phyloP scores from a whole-genome alignment of 1,140 invertebrate species.

The Drosophila triauraria region DNA sequence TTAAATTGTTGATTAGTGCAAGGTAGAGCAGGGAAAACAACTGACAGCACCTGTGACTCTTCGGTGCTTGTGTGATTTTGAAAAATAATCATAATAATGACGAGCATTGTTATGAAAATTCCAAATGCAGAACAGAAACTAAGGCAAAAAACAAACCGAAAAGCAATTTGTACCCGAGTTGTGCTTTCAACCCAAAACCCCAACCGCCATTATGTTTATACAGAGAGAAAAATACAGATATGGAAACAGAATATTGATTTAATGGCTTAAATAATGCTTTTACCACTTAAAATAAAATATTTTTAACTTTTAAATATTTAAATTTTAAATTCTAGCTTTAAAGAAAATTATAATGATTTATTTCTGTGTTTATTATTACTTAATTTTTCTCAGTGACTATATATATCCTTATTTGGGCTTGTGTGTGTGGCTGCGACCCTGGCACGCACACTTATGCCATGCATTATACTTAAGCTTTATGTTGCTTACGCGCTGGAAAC shows the following conservation, averaged over 20 bases:
- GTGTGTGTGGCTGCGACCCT: constrained; percentile 40
- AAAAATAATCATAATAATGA: constrained; percentile 83
- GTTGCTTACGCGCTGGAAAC: constrained; percentile 64
- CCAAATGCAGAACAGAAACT: constrained; percentile 57
- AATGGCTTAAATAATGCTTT: no score
- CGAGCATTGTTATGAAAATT: constrained; percentile 76
- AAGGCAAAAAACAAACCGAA: constrained; percentile 56
- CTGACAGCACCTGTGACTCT: constrained; percentile 53
- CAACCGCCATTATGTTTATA: background rate
- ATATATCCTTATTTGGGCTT: background rate
- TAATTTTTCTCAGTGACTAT: background rate
- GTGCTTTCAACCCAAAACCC: background rate
- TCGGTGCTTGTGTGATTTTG: constrained; percentile 54
- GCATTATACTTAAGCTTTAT: constrained; percentile 79
- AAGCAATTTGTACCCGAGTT: constrained; percentile 68
- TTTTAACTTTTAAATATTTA: no score
- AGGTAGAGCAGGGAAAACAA: constrained; percentile 52
- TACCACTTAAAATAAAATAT: no score
- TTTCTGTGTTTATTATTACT: no score
- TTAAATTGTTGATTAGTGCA: constrained; percentile 83
- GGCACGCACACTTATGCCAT: constrained; percentile 68
- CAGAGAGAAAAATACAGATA: background rate
- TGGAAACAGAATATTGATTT: no score
- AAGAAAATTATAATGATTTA: no score
- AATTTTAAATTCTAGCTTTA: no score